Evolutionary conservation across 2,888 invertebrate genomes (phyloP), one percentile per base, ranked within the genome.

Genomic region (Syrista parreyssii): DNA sequence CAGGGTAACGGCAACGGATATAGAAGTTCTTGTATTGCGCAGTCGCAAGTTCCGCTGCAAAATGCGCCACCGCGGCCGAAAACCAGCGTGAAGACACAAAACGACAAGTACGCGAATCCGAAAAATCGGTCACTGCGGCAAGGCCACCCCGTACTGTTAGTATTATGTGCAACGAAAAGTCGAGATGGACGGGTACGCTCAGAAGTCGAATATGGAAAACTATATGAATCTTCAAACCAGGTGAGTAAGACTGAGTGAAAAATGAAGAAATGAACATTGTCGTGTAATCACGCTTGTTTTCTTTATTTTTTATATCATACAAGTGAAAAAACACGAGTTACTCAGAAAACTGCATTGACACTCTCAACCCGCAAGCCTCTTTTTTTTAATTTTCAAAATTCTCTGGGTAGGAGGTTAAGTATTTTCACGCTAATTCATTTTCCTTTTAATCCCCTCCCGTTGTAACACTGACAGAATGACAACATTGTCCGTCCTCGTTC

Each of bases 31-130:
- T 40, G 40, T 4, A 75, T 73, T 71, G 73, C 81, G 81, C 81
- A 81, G 79, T 73, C 81, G 81, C 79, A 75, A 76, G 80, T 23
- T 74, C 36, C 77, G 72, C 72, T 75, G 75, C 75, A 75, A 75
- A 78, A 78, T 77, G 77, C 77, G 72, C 69, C 77, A 78, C 40
- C 74, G 77, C 77, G 55, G 30, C 77, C 77, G 55, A 78, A 77
- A 78, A 78, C 75, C 55, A 15, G 32, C 71, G 31, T 33, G n/a
- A 33, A 31, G 71, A 9, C 30, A 40, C 15, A 71, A 71, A 71
- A 33, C 31, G 71, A 71, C 30, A 32, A 71, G 30, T 71, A 33
- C 11, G 71, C n/a, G 71, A 71, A 71, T 32, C 12, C 31, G 71
- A 71, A 71, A 71, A 71, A 71, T 71, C 71, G 71, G 71, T 71